Conservation (phyloP, 1,140 invertebrate genomes). For the Muscidifurax raptorellus region DNA sequence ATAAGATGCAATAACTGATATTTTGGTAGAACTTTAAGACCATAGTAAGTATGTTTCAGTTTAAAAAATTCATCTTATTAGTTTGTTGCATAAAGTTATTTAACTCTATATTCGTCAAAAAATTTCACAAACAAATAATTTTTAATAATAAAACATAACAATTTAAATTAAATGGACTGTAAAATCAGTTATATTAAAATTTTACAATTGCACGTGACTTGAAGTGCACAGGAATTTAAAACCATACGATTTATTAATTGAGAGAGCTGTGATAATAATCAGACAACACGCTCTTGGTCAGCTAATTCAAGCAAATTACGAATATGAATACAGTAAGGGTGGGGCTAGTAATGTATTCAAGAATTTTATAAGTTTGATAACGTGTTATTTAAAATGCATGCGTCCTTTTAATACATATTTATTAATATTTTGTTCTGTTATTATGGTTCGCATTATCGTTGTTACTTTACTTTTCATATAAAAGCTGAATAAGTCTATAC, state of each 20-base stretch:
- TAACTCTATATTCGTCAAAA: neutral
- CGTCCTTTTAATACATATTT: neutral
- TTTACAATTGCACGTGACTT: neutral
- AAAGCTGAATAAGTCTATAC: too few relatives aligned
- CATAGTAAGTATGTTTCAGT: too few relatives aligned
- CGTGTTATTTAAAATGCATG: neutral
- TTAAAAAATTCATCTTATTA: too few relatives aligned
- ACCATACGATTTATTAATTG: slow-evolving; percentile 14
- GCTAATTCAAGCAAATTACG: neutral
- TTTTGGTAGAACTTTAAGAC: too few relatives aligned
- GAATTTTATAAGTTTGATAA: neutral
- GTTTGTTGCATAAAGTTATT: too few relatives aligned
- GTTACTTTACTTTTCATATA: too few relatives aligned
- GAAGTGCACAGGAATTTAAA: neutral
- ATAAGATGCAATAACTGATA: too few relatives aligned
- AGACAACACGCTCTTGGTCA: neutral
- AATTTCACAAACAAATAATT: neutral
- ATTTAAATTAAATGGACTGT: neutral
- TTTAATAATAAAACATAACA: neutral
- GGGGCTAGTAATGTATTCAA: neutral
- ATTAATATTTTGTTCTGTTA: too few relatives aligned
- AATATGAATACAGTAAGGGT: neutral
- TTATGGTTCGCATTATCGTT: too few relatives aligned
- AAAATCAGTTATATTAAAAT: neutral
- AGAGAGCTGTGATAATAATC: slow-evolving; percentile 19